Base-by-base conservation (phyloP, 1,140 invertebrate genomes). In the Proales similis region DNA sequence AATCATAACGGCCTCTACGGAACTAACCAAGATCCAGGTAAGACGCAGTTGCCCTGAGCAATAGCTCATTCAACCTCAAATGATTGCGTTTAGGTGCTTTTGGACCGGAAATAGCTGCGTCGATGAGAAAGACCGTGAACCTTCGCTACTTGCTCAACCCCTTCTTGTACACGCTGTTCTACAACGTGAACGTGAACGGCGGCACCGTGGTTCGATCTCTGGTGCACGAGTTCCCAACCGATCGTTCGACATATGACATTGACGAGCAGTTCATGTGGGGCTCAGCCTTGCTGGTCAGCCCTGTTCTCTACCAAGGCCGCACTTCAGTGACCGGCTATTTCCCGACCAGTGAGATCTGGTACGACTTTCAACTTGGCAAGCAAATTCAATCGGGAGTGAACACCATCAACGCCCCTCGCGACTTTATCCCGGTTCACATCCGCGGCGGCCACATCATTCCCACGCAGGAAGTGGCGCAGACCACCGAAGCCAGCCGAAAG, bases 121-220 rank as follows among this genome's bases (percentile, higher is more conserved):
- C 51, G 12, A 67, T 63, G 53, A 79, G 74, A 66, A 77, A 78
- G 63, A 82, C 86, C 4, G 72, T 89, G 4, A 69, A 69, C 6
- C 76, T 81, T 30, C 79, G 88, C 33, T 91, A 91, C 70, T 75
- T 76, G 1, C 72, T 90, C 2, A 72, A 91, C 14, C 87, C 88
- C 0, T 86, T 86, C 72, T 80, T 90, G 17, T 90, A 90, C 71
- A 85, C 86, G 0, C 74, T 86, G 38, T 86, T 90, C 69, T 86
- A 81, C 73, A 72, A 78, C 12, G 84, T 85, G 0, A 82, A 87
- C 72, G 68, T 74, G 3, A 75, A 76, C 66, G 86, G 85, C 0
- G 79, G 82, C 22, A 84, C 86, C 17, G 86, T 89, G 0, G 82
- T 82, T 2, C 75, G 85, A 30, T 86, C 88, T 11, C 69, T 90